Evolutionary conservation across 2,113 vertebrate species (phyloP), one percentile per base, ranked within the genome.

Genomic region (Tupaia tana): DNA sequence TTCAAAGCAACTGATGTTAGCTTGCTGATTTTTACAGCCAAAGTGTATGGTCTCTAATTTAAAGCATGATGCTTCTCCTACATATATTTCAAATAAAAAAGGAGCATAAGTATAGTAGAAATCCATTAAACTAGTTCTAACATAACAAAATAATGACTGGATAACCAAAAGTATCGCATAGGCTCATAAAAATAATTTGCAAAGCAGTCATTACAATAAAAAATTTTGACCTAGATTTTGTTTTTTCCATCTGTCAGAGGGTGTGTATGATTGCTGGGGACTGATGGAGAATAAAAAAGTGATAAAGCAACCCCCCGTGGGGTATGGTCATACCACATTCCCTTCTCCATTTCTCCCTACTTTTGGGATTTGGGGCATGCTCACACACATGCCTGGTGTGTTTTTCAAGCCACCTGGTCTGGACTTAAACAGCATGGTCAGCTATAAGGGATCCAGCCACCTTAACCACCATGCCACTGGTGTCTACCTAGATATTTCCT

Each of bases 201-300:
- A 94, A 95, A 74, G 34, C 7, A 78, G 14, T 43, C 84, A 93
- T 85, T 69, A 59, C 56, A 90, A 71, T 73, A 90, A 90, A 90
- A 95, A 88, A 85, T 18, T 9, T 74, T 91, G 52, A 84, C 1
- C 25, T 83, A 66, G 13, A 56, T 80, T 43, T 43, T n/a, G n/a
- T 43, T 43, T 43, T 43, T 43, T 43, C 43, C 43, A 43, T 43
- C 43, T 43, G 43, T 43, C 43, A 43, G 43, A 43, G 4, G 43
- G 43, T 43, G 43, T 43, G 43, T 43, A 43, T 43, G 43, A 43
- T 43, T 43, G 43, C 43, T 43, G 43, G 43, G 43, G 43, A 43
- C 4, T 3, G 43, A 43, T 43, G 43, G 43, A 43, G 43, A 43
- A 43, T 43, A 43, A 43, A 43, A 43, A 43, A 43, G 43, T 43